phyloP scores from a whole-genome alignment of 2,113 vertebrate species.

The Cheirogaleus medius region DNA sequence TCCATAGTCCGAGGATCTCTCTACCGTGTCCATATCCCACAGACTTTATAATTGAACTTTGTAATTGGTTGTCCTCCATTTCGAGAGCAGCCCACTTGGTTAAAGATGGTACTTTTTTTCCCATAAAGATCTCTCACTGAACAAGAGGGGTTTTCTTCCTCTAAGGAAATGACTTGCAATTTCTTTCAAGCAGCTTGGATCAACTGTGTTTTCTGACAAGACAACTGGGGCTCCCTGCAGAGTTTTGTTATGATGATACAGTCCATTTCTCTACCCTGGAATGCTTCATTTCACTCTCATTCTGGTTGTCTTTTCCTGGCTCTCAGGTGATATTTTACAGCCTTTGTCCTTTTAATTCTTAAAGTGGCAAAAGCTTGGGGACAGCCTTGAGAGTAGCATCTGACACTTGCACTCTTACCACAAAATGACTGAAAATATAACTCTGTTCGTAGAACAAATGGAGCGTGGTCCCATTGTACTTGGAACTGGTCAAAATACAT shows the following conservation, averaged over 20 bases:
- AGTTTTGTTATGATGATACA: not conserved
- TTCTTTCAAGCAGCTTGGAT: not conserved
- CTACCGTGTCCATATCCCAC: not conserved
- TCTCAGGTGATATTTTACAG: not conserved
- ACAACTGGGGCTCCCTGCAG: not conserved
- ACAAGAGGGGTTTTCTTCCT: not conserved
- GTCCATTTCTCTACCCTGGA: not conserved
- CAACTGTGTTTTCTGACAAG: not conserved
- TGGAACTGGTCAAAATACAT: not conserved
- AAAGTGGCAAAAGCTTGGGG: not conserved
- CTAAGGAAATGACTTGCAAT: not conserved
- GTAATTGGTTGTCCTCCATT: not conserved
- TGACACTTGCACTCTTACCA: not conserved
- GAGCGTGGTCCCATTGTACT: not conserved
- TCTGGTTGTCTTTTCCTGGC: not conserved
- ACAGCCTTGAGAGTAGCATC: not conserved
- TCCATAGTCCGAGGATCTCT: not conserved
- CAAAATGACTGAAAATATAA: not conserved
- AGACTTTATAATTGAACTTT: not conserved
- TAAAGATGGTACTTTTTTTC: not conserved
- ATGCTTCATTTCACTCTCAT: not conserved
- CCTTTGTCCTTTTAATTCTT: not conserved
- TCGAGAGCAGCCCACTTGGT: not conserved
- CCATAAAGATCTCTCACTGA: not conserved
- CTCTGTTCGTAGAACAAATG: not conserved